Evolutionary conservation across 2,797 vertebrate species (phyloP), one percentile per base, ranked within the genome.

Genomic region (Chaetophractus vellerosus): DNA sequence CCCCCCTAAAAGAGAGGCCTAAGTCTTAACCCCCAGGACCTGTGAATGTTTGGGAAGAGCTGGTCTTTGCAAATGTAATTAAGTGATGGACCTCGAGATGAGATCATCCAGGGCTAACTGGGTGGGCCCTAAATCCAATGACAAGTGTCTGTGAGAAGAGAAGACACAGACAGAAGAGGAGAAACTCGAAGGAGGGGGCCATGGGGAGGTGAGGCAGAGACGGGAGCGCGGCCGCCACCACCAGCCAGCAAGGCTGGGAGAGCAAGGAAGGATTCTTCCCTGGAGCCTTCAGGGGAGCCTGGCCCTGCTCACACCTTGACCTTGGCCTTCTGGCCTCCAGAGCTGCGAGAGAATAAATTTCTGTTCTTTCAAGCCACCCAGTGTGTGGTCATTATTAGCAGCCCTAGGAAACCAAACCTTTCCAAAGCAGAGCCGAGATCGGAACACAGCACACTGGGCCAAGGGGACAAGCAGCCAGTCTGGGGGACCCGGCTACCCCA

Each of bases 381-480:
- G n/a, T 64, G 15, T 64, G 31, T 16, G 31, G 63, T 64, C 14
- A 64, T n/a, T 64, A n/a, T 5, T 7, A 5, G 28, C 28, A 50
- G 72, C 24, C 15, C 72, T 19, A 74, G 71, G 45, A 28, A 48
- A 31, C 9, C 5, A 31, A 64, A 57, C 24, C 69, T 80, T 66
- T 75, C 33, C n/a, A 26, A 64, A 63, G 41, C 7, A 1, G 10
- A 24, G 55, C 55, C 5, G 19, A 55, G 19, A 55, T 21, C 6
- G 8, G 2, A 18, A 19, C 41, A 41, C 5, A 63, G 85, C 19
- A 33, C 1, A 3, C 3, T 0, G 19, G 24, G 59, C 33, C 21
- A 15, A 31, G 59, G 0, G 59, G 83, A 71, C 15, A 5, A 38
- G 55, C 28, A 3, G 16, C 38, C 16, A 1, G 15, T 0, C 14